Percentiles rank a stretch among this genome's conserved stretches.
Evolutionary conservation across 2,888 invertebrate genomes (phyloP).

Genomic region (Caenorhabditis auriculariae): DNA sequence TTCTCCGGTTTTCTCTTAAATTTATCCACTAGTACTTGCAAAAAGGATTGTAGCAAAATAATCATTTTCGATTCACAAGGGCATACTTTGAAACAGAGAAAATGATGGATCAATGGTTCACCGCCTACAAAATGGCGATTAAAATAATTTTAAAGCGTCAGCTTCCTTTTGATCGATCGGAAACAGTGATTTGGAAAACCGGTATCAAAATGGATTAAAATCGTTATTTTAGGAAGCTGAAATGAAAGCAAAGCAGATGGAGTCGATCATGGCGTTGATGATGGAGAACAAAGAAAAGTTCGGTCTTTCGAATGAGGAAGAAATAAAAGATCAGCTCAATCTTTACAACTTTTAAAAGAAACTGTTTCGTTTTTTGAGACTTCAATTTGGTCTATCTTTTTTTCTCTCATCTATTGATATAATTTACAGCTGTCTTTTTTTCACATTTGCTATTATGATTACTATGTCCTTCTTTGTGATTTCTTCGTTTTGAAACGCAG

Average conservation of each 20-base stretch:
- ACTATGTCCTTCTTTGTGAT: no score
- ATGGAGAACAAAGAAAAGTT: conserved; percentile 56
- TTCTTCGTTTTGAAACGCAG: no score
- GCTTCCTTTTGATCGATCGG: neutral
- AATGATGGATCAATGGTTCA: neutral
- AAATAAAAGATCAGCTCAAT: conserved; percentile 56
- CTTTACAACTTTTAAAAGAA: conserved; percentile 53
- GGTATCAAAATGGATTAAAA: neutral
- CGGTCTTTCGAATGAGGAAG: conserved; percentile 47
- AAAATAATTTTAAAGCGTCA: neutral
- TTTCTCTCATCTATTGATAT: no score
- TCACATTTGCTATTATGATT: no score
- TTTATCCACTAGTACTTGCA: no score
- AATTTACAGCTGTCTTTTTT: no score
- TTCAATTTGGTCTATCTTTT: neutral
- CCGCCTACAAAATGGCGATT: no score
- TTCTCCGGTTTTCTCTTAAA: neutral
- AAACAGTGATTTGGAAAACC: neutral
- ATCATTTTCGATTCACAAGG: neutral
- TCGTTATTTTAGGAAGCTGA: conserved; percentile 41
- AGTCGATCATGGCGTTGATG: conserved; percentile 55
- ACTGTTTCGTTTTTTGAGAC: conserved; percentile 2
- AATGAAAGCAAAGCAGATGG: conserved; percentile 49
- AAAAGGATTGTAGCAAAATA: neutral
- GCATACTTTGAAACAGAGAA: neutral